phyloP scores from a whole-genome alignment of 2,113 vertebrate genomes.

The Columba janthina region DNA sequence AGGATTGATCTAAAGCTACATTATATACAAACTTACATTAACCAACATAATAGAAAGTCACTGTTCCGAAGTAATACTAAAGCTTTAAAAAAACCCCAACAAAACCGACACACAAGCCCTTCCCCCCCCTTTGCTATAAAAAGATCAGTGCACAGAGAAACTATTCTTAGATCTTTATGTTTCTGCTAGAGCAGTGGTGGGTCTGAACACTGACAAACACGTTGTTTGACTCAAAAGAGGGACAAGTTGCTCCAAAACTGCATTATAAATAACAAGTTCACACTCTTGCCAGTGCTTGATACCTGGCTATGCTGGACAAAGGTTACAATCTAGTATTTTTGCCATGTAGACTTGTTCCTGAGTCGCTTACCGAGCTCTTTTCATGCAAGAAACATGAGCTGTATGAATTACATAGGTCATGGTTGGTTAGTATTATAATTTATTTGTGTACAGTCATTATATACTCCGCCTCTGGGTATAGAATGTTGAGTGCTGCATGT shows the following conservation, averaged over 20 bases:
- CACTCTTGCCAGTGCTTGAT: background rate
- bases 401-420: background rate
- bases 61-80: background rate
- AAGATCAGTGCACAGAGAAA: background rate
- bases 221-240: background rate
- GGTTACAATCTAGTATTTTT: background rate
- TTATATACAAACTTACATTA: background rate
- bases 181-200: background rate
- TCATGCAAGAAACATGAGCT: background rate
- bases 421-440: conserved; percentile 55
- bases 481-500: conserved; percentile 10
- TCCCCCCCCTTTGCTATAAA: background rate
- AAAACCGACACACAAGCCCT: background rate
- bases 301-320: background rate
- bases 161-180: background rate
- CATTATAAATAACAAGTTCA: background rate
- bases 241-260: background rate
- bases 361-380: background rate
- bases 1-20: background rate
- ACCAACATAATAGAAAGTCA: background rate
- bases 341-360: background rate
- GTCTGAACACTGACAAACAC: background rate
- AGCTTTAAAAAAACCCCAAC: background rate
- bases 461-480: conserved; percentile 14
- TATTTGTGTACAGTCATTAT: conserved; percentile 58